phyloP scores from a whole-genome alignment of 2,113 vertebrate genomes.

The Chunga burmeisteri region DNA sequence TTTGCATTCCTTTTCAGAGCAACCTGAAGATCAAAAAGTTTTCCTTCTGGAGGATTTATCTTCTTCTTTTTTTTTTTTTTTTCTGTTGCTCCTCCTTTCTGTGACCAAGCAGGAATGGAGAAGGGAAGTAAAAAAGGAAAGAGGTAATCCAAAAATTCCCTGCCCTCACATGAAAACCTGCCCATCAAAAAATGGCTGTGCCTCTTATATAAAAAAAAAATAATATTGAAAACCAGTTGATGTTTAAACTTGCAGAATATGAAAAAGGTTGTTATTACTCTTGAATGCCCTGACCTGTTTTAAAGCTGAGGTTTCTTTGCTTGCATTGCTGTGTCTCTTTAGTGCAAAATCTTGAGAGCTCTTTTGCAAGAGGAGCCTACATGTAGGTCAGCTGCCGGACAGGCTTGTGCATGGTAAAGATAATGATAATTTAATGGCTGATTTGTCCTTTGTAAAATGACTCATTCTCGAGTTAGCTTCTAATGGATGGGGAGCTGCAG shows the following conservation, averaged over 20 bases:
- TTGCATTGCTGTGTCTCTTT: neutral
- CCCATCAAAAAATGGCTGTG: neutral
- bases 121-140: neutral
- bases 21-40: neutral
- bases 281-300: accelerated
- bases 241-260: neutral
- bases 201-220: neutral
- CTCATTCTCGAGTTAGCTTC: neutral
- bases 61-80: neutral
- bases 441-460: neutral
- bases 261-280: neutral
- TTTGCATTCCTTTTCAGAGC: neutral
- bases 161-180: neutral
- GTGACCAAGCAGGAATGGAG: neutral
- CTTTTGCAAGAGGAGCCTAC: neutral
- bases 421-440: neutral
- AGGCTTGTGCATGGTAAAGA: neutral
- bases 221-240: neutral
- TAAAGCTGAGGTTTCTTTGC: neutral
- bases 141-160: neutral
- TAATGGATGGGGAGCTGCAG: neutral
- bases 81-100: neutral
- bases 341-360: neutral
- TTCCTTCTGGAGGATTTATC: neutral
- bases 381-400: neutral